Base-by-base conservation (phyloP, 2,888 invertebrate genomes). In the Archaeoteleia sp. region DNA sequence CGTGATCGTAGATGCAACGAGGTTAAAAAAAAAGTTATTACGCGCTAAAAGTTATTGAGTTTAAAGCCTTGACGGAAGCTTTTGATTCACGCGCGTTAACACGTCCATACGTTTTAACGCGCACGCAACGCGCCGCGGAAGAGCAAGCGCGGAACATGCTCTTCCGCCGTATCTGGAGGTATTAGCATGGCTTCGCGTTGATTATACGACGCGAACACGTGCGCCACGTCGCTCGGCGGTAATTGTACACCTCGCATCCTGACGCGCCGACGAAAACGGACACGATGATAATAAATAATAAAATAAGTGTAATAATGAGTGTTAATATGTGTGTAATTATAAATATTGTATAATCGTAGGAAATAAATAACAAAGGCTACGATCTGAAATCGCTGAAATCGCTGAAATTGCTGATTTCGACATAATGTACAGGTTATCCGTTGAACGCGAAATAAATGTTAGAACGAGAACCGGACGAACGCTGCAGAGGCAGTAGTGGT, bases 201-300 rank as follows among this genome's bases (percentile, higher is more conserved):
- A n/a, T n/a, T n/a, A n/a, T n/a, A 42, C 43, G 43, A 49, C 48
- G 62, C 62, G 62, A 57, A 58, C 62, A 67, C 67, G 62, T 62
- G 62, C 62, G 67, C 53, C 48, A 39, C 53, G 53, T 53, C 55
- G 57, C 35, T 32, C 35, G 45, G 25, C 60, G 61, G 54, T 67
- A 67, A 67, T 62, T 67, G 62, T 53, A 61, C 34, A 46, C 39
- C 67, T 58, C 57, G 62, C 53, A 39, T 58, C 61, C 55, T 61
- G 55, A 55, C 61, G 49, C 54, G 58, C 37, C 34, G 37, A 45
- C 48, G 51, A 57, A 65, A 57, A 46, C 39, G 40, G 49, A 57
- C 49, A n/a, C n/a, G n/a, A n/a, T n/a, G n/a, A n/a, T n/a, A n/a
- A n/a, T n/a, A n/a, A n/a, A n/a, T n/a, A n/a, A n/a, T n/a, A n/a